Conservation (phyloP, 2,888 invertebrate genomes). For the Microplitis deprimator region DNA sequence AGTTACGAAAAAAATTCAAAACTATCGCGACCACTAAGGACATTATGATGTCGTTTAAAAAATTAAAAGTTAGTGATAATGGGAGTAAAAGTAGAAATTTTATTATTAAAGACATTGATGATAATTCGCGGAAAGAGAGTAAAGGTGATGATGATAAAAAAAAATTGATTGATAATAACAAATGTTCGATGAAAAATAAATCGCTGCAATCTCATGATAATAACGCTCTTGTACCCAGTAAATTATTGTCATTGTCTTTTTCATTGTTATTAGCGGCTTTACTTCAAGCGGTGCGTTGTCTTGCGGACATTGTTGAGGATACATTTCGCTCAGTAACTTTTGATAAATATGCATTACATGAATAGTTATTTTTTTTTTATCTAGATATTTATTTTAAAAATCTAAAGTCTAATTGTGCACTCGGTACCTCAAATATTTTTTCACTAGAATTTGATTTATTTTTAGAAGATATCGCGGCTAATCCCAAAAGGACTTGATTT, state of each 20-base stretch:
- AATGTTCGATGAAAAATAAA: neutral
- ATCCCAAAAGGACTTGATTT: too few species aligned
- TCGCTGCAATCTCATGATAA: slow-evolving; percentile 46
- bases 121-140: neutral
- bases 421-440: too few species aligned
- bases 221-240: slow-evolving; percentile 69
- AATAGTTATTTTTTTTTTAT: slow-evolving; percentile 42
- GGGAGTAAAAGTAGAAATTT: neutral
- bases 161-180: neutral
- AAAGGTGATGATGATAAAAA: slow-evolving; percentile 11
- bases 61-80: neutral
- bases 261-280: slow-evolving; percentile 77
- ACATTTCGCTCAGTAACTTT: slow-evolving; percentile 66
- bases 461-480: too few species aligned
- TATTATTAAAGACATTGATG: neutral
- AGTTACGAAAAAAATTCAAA: slow-evolving; percentile 55
- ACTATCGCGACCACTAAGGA: slow-evolving; percentile 51
- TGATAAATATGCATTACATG: slow-evolving; percentile 56
- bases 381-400: slow-evolving; percentile 6
- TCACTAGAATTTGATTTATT: too few species aligned
- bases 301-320: slow-evolving; percentile 77
- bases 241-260: slow-evolving; percentile 75
- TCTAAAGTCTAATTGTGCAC: too few species aligned
- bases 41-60: neutral
- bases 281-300: slow-evolving; percentile 77